Conservation (phyloP, 2,113 vertebrate species). For the Mugil cephalus region DNA sequence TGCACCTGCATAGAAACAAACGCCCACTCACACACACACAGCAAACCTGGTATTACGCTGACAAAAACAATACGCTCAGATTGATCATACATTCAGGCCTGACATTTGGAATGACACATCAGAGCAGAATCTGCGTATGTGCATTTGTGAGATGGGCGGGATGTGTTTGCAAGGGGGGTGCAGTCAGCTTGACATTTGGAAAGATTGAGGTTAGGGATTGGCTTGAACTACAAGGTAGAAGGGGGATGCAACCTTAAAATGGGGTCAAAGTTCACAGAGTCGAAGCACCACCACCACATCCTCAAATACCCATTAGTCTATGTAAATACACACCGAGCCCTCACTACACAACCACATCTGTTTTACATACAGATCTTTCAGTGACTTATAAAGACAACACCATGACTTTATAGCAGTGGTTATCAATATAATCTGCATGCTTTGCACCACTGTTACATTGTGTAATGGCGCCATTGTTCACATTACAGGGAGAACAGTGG, state of each 20-base stretch:
- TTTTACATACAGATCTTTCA: neutral
- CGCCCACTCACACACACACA: neutral
- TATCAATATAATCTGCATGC: slow-evolving; percentile 19
- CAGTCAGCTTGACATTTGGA: slow-evolving; percentile 66
- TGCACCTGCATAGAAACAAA: slow-evolving; percentile 17
- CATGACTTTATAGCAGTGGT: neutral
- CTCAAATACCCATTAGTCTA: slow-evolving; percentile 67
- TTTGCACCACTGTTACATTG: neutral
- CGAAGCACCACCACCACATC: slow-evolving; percentile 14
- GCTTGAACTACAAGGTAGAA: slow-evolving; percentile 20
- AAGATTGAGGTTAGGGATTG: slow-evolving; percentile 65
- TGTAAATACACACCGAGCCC: slow-evolving; percentile 58
- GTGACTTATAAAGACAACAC: neutral
- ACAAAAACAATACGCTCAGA: slow-evolving; percentile 38
- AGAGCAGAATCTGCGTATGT: slow-evolving; percentile 13
- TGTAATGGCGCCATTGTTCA: slow-evolving; percentile 34
- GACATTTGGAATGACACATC: slow-evolving; percentile 65
- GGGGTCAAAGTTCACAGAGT: slow-evolving; percentile 66
- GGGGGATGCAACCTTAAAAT: slow-evolving; percentile 37
- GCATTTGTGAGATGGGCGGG: neutral
- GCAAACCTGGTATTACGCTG: neutral
- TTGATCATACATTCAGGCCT: slow-evolving; percentile 64
- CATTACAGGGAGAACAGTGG: slow-evolving; percentile 25
- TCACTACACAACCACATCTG: neutral
- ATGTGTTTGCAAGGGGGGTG: slow-evolving; percentile 8